Conservation (phyloP, 2,888 invertebrate species). For the Leptopilina myrica region DNA sequence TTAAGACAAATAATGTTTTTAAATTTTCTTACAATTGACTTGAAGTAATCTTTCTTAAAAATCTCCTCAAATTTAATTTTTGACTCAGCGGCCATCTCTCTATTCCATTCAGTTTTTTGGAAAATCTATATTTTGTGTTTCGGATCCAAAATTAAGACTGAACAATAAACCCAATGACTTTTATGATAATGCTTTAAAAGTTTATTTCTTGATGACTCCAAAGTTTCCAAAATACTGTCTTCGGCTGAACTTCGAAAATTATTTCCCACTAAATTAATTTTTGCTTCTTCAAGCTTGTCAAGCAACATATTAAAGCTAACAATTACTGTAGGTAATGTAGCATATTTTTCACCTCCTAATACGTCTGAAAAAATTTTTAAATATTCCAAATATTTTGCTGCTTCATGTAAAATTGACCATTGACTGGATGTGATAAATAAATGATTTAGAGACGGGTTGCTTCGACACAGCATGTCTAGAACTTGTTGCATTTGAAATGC, state of each 20-base stretch:
- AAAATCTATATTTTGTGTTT: conserved; percentile 45
- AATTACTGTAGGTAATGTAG: conserved; percentile 48
- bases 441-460: not conserved
- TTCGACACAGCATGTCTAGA: not conserved
- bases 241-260: conserved; percentile 21
- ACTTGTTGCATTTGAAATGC: not conserved
- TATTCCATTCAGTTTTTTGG: conserved; percentile 40
- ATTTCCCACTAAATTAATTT: conserved; percentile 37
- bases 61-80: conserved; percentile 39
- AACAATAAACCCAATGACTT: conserved; percentile 45
- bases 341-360: conserved; percentile 54
- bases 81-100: conserved; percentile 40
- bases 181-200: conserved; percentile 44
- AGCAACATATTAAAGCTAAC: conserved; percentile 46
- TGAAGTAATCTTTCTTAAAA: conserved; percentile 9
- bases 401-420: conserved; percentile 46
- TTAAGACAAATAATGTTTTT: no score
- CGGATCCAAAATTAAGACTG: conserved; percentile 39
- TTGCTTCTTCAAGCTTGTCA: conserved; percentile 37
- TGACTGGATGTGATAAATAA: conserved; percentile 37
- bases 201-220: conserved; percentile 42
- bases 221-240: conserved; percentile 41
- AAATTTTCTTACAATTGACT: not conserved
- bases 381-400: conserved; percentile 42
- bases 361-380: conserved; percentile 32